Percentiles rank a stretch among this genome's conserved stretches.
phyloP scores from a whole-genome alignment of 2,888 invertebrate genomes.

The Tetropium fuscum region DNA sequence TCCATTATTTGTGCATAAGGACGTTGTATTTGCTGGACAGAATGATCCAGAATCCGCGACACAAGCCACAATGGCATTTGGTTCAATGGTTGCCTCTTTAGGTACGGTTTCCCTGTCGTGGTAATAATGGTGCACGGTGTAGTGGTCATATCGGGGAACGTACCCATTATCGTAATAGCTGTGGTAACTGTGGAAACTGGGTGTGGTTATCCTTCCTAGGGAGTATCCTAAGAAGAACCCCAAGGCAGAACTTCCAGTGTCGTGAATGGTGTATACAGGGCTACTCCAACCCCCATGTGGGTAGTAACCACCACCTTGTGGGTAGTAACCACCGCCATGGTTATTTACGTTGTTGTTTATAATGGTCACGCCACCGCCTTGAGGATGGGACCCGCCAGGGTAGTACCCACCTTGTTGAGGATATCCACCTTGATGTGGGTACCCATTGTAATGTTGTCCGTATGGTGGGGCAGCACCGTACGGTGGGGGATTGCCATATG shows the following conservation, averaged over 20 bases:
- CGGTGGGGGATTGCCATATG: constrained; percentile 34
- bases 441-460: constrained; percentile 29
- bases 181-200: constrained; percentile 51
- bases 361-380: constrained; percentile 42
- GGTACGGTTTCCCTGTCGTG: constrained; percentile 55
- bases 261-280: constrained; percentile 43
- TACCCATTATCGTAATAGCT: constrained; percentile 48
- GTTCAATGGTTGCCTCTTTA: constrained; percentile 54
- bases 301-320: constrained; percentile 27
- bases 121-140: constrained; percentile 62
- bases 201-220: constrained; percentile 53
- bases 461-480: constrained; percentile 28
- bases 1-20: constrained; percentile 61
- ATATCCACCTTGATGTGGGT: constrained; percentile 31
- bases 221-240: constrained; percentile 58
- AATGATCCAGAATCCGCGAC: constrained; percentile 57
- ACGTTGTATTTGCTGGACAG: constrained; percentile 59
- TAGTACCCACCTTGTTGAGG: constrained; percentile 33
- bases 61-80: constrained; percentile 59
- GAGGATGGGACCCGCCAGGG: constrained; percentile 33
- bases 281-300: constrained; percentile 13
- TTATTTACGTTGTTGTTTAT: constrained; percentile 54
- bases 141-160: constrained; percentile 56
- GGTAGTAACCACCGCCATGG: constrained; percentile 37
- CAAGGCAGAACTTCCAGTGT: constrained; percentile 54